Base-by-base conservation (phyloP, 2,797 vertebrate species). In the Esox masquinongy region DNA sequence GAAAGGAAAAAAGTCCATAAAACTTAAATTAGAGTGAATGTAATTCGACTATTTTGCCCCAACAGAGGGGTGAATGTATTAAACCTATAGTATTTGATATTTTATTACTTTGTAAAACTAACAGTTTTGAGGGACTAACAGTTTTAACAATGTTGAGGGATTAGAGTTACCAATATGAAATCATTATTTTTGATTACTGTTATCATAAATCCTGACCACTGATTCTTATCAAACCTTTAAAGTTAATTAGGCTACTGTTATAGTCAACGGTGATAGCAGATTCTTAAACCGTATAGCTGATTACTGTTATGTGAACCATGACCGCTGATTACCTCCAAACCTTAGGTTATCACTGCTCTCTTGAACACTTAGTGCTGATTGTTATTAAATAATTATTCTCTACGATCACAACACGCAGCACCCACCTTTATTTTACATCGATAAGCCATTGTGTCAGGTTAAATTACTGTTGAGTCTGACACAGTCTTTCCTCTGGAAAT, bases 321-420 rank as follows among this genome's bases (percentile, higher is more conserved):
- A 47, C 12, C 12, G 43, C 43, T 1, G 43, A 47, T 47, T 12
- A 4, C 12, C 43, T 47, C 12, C 43, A 11, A 47, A 47, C 11
- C 12, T 11, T 7, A 43, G 39, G 39, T 43, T 43, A 43, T 43
- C 39, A 56, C 53, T 22, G 19, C n/a, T 19, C 19, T 56, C 53
- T 19, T 56, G 53, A 56, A 56, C 7, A 5, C 53, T 59, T 61
- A 26, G n/a, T 61, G 26, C 26, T 14, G 4, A 19, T 19, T 53
- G 7, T 31, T 50, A 31, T 29, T 29, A 86, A 83, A 64, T 71
- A 74, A 76, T 36, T 8, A 17, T 19, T 66, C 83, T 82, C 84
- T 80, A 82, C 87, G 86, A 36, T 77, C 82, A 84, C 85, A 59
- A 22, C n/a, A 22, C 82, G 84, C 85, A 59, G 11, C n/a, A 22